Conservation (phyloP, 2,888 invertebrate genomes). For the Bellardia pandia region DNA sequence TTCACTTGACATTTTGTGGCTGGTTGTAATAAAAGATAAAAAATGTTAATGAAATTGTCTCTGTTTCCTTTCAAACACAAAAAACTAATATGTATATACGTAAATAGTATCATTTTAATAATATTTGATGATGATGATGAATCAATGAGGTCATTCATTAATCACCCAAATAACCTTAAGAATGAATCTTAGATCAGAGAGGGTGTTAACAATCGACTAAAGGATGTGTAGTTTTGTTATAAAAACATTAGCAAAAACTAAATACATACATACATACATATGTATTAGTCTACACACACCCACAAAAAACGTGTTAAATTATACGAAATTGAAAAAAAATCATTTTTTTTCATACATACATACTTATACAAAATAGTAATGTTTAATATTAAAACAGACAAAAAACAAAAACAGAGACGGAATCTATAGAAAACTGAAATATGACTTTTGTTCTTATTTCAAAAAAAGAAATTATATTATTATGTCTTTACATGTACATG, state of each 20-base stretch:
- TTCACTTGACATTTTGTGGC: conserved; percentile 1
- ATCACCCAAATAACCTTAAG: conserved; percentile 64
- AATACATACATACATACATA: too few relatives aligned
- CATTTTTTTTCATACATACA: conserved; percentile 15
- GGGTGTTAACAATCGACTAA: conserved; percentile 10
- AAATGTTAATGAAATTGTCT: conserved; percentile 15
- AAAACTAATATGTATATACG: background rate
- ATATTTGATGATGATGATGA: conserved; percentile 32
- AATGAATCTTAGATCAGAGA: background rate
- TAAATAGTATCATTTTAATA: conserved; percentile 46
- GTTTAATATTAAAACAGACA: background rate
- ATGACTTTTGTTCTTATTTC: conserved; percentile 6
- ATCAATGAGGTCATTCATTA: conserved; percentile 68
- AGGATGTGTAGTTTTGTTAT: conserved; percentile 20
- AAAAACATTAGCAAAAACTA: background rate
- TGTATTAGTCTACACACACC: background rate
- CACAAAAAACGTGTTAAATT: background rate
- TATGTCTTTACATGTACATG: conserved; percentile 15
- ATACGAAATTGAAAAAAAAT: conserved; percentile 32
- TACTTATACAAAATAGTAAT: background rate
- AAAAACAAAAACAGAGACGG: background rate
- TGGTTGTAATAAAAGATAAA: background rate
- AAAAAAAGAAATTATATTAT: conserved; percentile 6
- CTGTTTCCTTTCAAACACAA: background rate
- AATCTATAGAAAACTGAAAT: conserved; percentile 8